A percentile compares a stretch with the other conserved stretches of the same genome.
Conservation (phyloP, 2,888 invertebrate species). For the Clunio marinus region DNA sequence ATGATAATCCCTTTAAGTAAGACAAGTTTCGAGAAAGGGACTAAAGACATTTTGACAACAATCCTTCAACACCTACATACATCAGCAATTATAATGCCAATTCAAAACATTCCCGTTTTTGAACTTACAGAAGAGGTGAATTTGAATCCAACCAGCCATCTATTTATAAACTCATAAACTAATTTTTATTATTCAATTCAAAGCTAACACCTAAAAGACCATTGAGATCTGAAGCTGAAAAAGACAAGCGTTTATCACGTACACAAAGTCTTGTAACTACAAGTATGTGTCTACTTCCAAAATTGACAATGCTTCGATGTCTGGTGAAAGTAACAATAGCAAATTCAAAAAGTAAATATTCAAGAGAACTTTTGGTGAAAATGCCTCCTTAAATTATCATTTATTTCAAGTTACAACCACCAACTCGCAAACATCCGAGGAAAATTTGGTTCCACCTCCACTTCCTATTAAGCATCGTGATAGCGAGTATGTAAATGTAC, state of each 20-base stretch:
- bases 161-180: no score
- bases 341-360: slow-evolving; percentile 64
- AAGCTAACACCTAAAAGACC: slow-evolving; percentile 83
- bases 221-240: slow-evolving; percentile 74
- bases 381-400: no score
- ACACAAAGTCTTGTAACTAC: slow-evolving; percentile 55
- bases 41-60: slow-evolving; percentile 31
- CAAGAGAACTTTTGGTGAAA: slow-evolving; percentile 18
- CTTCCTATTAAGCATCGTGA: slow-evolving; percentile 63
- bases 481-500: slow-evolving; percentile 48
- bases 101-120: slow-evolving; percentile 58
- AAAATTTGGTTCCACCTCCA: slow-evolving; percentile 72
- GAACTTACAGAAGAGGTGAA: slow-evolving; percentile 78
- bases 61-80: slow-evolving; percentile 44
- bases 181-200: no score
- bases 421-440: slow-evolving; percentile 74
- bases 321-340: slow-evolving; percentile 59
- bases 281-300: slow-evolving; percentile 47
- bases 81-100: no score
- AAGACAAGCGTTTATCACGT: slow-evolving; percentile 72
- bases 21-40: slow-evolving; percentile 52
- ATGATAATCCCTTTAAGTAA: slow-evolving; percentile 49
- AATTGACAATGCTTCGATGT: slow-evolving; percentile 49
- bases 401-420: slow-evolving; percentile 71
- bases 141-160: no score